These are phyloP conservation scores for Boleophthalmus pectinirostris DNA, from an alignment of 2,113 vertebrate species.

Conservation along the genomic window DNA sequence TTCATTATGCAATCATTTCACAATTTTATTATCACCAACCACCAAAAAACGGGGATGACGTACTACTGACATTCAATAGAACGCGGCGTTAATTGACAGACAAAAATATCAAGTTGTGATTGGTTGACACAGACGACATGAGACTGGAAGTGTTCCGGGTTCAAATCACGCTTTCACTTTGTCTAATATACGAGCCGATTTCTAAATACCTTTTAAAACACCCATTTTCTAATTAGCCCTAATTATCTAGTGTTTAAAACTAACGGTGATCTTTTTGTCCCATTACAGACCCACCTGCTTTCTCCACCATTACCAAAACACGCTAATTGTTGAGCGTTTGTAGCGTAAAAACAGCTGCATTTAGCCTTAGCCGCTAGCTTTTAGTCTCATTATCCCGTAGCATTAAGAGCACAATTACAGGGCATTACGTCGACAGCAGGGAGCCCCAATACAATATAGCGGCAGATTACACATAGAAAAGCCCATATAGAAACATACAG, in stretches of 20 bases:
- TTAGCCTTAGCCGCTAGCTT: conserved; percentile 44
- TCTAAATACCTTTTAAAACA: neutral
- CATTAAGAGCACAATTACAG: conserved; percentile 65
- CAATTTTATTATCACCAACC: too few relatives aligned
- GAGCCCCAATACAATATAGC: conserved; percentile 20
- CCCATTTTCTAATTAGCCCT: conserved; percentile 21
- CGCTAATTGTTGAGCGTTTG: conserved; percentile 44
- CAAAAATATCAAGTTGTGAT: neutral
- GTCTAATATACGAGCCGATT: neutral
- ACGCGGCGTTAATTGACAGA: too few relatives aligned
- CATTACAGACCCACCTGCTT: conserved; percentile 49
- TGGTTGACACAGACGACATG: neutral
- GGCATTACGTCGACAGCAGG: conserved; percentile 58
- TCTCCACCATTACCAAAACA: conserved; percentile 38
- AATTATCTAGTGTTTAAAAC: neutral
- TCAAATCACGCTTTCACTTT: neutral
- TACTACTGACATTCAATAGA: too few relatives aligned
- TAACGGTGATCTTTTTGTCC: conserved; percentile 22
- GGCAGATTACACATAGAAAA: conserved; percentile 37
- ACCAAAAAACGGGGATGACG: too few relatives aligned
- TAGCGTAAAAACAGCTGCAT: conserved; percentile 50
- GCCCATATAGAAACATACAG: conserved; percentile 20
- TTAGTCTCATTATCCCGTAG: conserved; percentile 58
- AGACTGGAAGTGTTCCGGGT: neutral
- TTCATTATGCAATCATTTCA: too few relatives aligned